Evolutionary conservation across 2,888 invertebrate species (phyloP), one percentile per base, ranked within the genome.

Genomic region (Drosophila paramelanica): DNA sequence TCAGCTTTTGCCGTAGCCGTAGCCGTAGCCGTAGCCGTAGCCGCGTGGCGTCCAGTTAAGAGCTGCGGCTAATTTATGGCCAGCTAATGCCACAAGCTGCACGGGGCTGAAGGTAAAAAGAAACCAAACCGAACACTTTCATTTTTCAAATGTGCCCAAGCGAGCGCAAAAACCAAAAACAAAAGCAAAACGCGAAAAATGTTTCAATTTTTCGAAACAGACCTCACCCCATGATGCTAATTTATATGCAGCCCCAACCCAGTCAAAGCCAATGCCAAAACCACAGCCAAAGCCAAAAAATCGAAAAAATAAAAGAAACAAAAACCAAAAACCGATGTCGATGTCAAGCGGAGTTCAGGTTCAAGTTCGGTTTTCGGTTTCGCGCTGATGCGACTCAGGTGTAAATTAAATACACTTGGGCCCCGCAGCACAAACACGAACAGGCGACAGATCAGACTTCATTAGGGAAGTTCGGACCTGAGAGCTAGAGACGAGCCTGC

Each of bases 181-280:
- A 31, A 31, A 31, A 10, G 10, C 46, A 66, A 75, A 67, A 73
- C 38, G 60, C 75, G 67, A 78, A 85, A 81, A 81, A 88, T 81
- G 72, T 79, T 88, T 85, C 57, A 82, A 81, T 75, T 76, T 77
- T 76, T 69, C 39, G 39, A n/a, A 65, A 42, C 67, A 67, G 79
- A 88, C 85, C 85, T 88, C 88, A 83, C 85, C 85, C 85, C 88
- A 77, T 87, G 84, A 83, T 88, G 88, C 83, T 85, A 85, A 85
- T 85, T 85, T 85, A 85, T 85, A 72, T 85, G 85, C 75, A 64
- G 71, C 69, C 69, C 81, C 81, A 76, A 56, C 79, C 67, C 67
- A 60, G 36, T 20, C 33, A 45, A 52, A 58, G 27, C 51, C 43
- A 53, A 64, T 62, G 57, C 56, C 51, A 45, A 64, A 70, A 65